Evolutionary conservation across 2,113 vertebrate genomes (phyloP).

Genomic region (Protomyctophum bolini): DNA sequence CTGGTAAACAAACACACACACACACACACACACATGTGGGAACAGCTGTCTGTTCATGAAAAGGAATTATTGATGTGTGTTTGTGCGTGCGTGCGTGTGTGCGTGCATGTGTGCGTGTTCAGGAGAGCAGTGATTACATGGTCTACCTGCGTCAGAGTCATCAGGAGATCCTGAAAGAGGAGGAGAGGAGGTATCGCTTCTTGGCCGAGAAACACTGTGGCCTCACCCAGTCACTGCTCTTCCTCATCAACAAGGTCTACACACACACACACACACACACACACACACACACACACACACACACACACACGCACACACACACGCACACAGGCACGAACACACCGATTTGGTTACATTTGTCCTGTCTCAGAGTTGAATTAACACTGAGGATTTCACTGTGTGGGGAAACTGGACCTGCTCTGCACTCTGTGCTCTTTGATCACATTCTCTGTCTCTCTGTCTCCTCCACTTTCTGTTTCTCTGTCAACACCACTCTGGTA

Average conservation of each 20-base stretch:
- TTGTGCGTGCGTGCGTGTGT: conserved; percentile 17
- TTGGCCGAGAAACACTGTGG: conserved; percentile 92
- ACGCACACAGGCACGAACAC: conserved; percentile 6
- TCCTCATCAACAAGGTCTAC: conserved; percentile 79
- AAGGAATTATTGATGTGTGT: not conserved
- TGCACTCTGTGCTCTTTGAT: not conserved
- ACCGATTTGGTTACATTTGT: not conserved
- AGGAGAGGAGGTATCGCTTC: conserved; percentile 95
- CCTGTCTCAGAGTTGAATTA: too few relatives aligned
- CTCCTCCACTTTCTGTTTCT: too few relatives aligned
- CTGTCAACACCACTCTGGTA: too few relatives aligned
- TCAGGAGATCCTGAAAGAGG: conserved; percentile 89
- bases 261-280: conserved; percentile 24
- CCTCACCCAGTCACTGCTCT: conserved; percentile 80
- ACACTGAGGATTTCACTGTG: too few relatives aligned
- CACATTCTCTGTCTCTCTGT: conserved; percentile 12
- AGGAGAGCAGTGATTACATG: conserved; percentile 84
- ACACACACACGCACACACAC: conserved; percentile 6
- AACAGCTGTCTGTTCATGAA: too few relatives aligned
- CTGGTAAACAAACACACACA: conserved; percentile 62
- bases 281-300: not conserved
- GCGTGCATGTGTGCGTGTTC: conserved; percentile 22
- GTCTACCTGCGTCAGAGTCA: conserved; percentile 88
- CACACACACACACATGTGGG: not conserved
- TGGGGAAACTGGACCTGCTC: too few relatives aligned